Base-by-base conservation (phyloP, 2,888 invertebrate genomes). In the Calliphora vomitoria region DNA sequence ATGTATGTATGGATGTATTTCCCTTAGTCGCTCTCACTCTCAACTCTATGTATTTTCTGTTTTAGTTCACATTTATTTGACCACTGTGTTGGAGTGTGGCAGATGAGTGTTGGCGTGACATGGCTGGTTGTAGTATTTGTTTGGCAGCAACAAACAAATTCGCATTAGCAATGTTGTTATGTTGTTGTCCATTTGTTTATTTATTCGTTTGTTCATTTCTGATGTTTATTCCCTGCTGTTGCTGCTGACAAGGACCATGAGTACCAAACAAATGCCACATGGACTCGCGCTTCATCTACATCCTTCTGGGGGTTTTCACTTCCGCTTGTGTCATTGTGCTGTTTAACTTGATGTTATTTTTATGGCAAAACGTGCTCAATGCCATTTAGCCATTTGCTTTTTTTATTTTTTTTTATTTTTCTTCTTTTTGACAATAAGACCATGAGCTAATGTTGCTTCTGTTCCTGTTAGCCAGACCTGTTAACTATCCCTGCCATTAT, bases 291-390 rank as follows among this genome's bases (percentile, higher is more conserved):
- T 83, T 55, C 20, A 47, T 3, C 8, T 35, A 58, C 38, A 72
- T 83, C 41, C 76, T 47, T 62, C 20, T 62, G 71, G 44, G 44
- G 53, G 35, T 55, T 71, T 74, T 58, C 6, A 71, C 83, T 78
- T 83, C 83, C 83, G 78, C 35, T 71, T 44, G 18, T 82, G 53
- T 35, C 76, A 60, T 74, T 69, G n/a, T 71, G 69, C 71, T 64
- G 5, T 38, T 64, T 71, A 78, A 78, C 55, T 78, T 75, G 69
- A 53, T 81, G 75, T 81, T 80, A 64, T 75, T 81, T 75, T 81
- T 69, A 85, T 76, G 44, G 20, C 50, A 15, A 69, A 85, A 69
- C 80, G 68, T 85, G 60, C 62, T 80, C 60, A 75, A 75, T 75
- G 74, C 66, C 80, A 15, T 81, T 80, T 74, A 31, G 18, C 13